Evolutionary conservation across 2,888 invertebrate genomes (phyloP), one percentile per base, ranked within the genome.

Genomic region (Agrotis ipsilon): DNA sequence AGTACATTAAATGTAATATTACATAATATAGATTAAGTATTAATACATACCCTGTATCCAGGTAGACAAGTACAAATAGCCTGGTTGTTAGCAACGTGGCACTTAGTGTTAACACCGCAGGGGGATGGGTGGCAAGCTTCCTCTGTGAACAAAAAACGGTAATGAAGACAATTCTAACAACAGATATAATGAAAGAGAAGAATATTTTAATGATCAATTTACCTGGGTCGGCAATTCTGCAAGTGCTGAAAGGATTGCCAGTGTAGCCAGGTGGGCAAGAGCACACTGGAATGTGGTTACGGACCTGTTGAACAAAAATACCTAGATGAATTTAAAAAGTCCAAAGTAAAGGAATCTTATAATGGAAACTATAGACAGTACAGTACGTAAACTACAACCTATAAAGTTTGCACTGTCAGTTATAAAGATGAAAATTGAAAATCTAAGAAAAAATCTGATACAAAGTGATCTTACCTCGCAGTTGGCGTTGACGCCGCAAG

Each of bases 41-140:
- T 6, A 51, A 59, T 49, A 87, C 89, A 90, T 91, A 97, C 97
- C 83, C 94, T 93, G 93, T 96, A 98, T 87, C 98, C 97, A 52
- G 98, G 97, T 61, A 97, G 92, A 86, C 98, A 98, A 62, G 97
- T 97, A 88, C 98, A 98, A 14, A 98, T 97, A 1, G 98, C 98
- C 21, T 98, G 97, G 81, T 97, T 97, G 89, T 97, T 97, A 55
- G 97, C 95, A 14, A 98, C 98, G 88, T 98, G 97, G 90, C 98
- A 98, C 64, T 97, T 97, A 1, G 98, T 98, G 92, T 98, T 98
- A 52, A 89, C 87, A 11, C 98, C 98, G 83, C 98, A 98, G 0
- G 98, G 98, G 76, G 97, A 98, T 18, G 98, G 98, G 87, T 98
- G 97, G 90, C 98, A 98, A 55, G 98, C 97, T 88, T 98, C 98